These are phyloP conservation scores for Xanthia icteritia DNA, from an alignment of 2,888 invertebrate genomes.

Conservation along the genomic window DNA sequence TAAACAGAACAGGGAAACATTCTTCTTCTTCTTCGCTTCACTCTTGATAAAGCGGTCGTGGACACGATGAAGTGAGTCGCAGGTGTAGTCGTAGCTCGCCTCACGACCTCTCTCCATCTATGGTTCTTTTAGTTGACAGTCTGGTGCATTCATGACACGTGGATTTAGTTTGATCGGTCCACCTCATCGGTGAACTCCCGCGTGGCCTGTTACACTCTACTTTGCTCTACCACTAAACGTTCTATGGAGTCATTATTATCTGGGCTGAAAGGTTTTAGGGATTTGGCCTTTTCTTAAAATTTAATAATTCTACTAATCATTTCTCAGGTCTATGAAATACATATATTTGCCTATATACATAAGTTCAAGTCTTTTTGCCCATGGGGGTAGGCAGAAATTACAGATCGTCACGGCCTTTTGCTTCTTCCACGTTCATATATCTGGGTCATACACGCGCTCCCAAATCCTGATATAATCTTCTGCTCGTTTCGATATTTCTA, in stretches of 20 bases:
- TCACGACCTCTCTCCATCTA: too few species aligned
- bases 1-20: constrained; percentile 51
- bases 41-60: too few species aligned
- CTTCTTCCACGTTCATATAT: background rate
- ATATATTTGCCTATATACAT: background rate
- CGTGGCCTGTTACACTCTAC: too few species aligned
- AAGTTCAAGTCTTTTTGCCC: background rate
- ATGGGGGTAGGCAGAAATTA: background rate
- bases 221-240: too few species aligned
- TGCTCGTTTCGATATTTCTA: constrained; percentile 2
- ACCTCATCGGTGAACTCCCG: too few species aligned
- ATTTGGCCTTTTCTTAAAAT: background rate
- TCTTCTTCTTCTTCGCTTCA: constrained; percentile 26
- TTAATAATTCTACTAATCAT: background rate
- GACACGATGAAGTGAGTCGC: too few species aligned
- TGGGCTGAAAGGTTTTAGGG: background rate
- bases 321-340: background rate
- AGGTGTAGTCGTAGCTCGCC: too few species aligned
- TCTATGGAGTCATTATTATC: too few species aligned
- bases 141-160: too few species aligned
- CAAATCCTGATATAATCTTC: background rate
- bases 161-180: too few species aligned
- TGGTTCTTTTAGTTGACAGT: too few species aligned
- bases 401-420: background rate
- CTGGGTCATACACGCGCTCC: background rate